Percentiles rank a stretch among this genome's conserved stretches.
phyloP scores from a whole-genome alignment of 2,888 invertebrate species.

The Oscheius sp. region DNA sequence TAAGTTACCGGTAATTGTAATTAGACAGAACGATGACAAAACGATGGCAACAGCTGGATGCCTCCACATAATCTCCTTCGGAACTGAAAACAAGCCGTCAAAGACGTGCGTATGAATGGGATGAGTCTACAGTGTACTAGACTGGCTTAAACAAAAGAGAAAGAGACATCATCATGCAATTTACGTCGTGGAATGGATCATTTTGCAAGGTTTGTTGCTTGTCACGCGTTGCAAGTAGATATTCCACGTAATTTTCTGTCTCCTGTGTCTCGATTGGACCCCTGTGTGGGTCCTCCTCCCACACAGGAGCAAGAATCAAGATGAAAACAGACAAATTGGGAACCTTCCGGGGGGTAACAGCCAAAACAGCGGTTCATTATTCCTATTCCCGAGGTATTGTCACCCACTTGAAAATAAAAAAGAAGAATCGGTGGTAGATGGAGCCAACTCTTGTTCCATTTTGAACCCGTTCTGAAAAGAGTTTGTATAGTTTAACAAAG shows the following conservation, averaged over 20 bases:
- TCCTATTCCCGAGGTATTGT: neutral
- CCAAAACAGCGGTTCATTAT: neutral
- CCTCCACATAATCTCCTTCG: constrained; percentile 55
- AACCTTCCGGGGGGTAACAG: neutral
- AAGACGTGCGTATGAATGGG: too few species aligned
- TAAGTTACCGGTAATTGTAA: constrained; percentile 92
- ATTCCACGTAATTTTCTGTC: too few species aligned
- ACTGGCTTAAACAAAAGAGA: too few species aligned
- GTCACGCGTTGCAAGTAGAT: too few species aligned
- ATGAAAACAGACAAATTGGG: too few species aligned
- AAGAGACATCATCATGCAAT: too few species aligned
- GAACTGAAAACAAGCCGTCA: constrained; percentile 15
- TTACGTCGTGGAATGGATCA: too few species aligned
- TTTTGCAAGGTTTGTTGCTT: too few species aligned
- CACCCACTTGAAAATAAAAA: constrained; percentile 3
- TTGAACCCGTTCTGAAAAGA: constrained; percentile 20
- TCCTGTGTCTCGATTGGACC: too few species aligned
- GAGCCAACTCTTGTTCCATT: constrained; percentile 7
- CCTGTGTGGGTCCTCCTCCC: too few species aligned
- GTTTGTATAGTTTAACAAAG: neutral
- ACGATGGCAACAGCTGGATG: constrained; percentile 77
- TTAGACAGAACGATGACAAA: constrained; percentile 85
- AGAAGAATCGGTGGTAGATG: constrained; percentile 12
- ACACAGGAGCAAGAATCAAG: too few species aligned
- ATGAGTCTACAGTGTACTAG: too few species aligned